A percentile compares a stretch with the other conserved stretches of the same genome.
These are phyloP conservation scores for Zeuzera pyrina DNA, from an alignment of 2,888 invertebrate genomes.

Conservation along the genomic window DNA sequence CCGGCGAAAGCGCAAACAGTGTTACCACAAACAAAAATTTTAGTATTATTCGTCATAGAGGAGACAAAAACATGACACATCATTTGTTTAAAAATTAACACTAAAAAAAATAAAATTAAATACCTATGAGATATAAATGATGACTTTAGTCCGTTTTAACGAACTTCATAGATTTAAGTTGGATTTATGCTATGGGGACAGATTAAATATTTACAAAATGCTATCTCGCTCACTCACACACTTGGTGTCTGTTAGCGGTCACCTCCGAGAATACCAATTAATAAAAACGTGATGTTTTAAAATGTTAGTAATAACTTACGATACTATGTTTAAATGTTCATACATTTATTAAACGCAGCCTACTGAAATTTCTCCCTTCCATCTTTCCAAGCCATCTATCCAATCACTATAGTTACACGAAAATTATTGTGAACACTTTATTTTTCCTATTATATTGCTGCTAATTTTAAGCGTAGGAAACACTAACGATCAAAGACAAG, in stretches of 20 bases:
- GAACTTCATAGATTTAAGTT: conserved; percentile 45
- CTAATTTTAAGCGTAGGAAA: conserved; percentile 45
- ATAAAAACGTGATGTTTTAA: not conserved
- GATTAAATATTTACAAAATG: conserved; percentile 66
- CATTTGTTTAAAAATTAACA: conserved; percentile 53
- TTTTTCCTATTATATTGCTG: conserved; percentile 37
- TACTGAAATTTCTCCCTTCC: conserved; percentile 13
- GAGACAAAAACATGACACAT: conserved; percentile 55
- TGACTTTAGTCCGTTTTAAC: conserved; percentile 52
- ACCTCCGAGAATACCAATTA: not conserved
- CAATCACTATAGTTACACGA: conserved; percentile 12
- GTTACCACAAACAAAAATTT: conserved; percentile 31
- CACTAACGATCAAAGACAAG: conserved; percentile 32
- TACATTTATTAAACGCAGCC: conserved; percentile 18
- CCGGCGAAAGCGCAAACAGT: conserved; percentile 12
- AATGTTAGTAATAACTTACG: conserved; percentile 13
- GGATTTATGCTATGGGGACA: conserved; percentile 66
- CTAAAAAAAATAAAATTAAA: conserved; percentile 62
- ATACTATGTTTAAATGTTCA: conserved; percentile 33
- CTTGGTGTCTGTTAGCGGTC: conserved; percentile 34
- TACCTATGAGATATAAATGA: conserved; percentile 71
- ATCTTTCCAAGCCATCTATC: conserved; percentile 15
- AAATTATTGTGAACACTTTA: conserved; percentile 42
- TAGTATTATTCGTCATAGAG: conserved; percentile 31
- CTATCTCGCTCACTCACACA: conserved; percentile 55